Conservation (phyloP, 2,888 invertebrate species). For the Biston stratarius region DNA sequence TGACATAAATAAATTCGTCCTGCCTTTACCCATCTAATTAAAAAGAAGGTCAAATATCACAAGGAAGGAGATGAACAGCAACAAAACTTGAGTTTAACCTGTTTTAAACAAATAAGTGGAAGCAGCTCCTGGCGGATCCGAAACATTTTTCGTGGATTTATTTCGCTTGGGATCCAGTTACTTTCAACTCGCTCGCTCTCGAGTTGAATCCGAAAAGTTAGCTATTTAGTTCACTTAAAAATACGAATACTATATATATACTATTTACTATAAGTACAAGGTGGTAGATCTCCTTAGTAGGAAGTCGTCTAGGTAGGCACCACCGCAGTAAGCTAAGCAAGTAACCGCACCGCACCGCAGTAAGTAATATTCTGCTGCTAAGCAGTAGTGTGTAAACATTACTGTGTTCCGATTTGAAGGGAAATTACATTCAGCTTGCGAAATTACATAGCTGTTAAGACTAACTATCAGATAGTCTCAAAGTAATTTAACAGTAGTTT, state of each 20-base stretch:
- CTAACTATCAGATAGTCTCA: no score
- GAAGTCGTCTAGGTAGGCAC: no score
- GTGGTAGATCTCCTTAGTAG: no score
- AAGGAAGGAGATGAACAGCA: conserved; percentile 26
- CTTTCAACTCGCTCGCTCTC: conserved; percentile 5
- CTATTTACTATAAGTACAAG: no score
- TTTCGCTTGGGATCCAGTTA: conserved; percentile 22
- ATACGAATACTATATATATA: conserved; percentile 1
- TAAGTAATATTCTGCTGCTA: no score
- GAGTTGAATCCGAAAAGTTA: conserved; percentile 15
- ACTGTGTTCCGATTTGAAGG: no score
- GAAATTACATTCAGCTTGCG: no score
- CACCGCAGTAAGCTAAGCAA: no score
- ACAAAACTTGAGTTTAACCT: conserved; percentile 22
- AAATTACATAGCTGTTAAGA: no score
- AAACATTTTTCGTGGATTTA: conserved; percentile 31
- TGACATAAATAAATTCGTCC: background rate
- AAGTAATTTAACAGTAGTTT: no score
- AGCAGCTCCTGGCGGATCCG: conserved; percentile 20
- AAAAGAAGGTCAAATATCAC: conserved; percentile 18
- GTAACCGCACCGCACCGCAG: no score
- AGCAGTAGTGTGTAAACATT: no score
- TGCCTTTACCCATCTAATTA: background rate
- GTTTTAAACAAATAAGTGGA: conserved; percentile 34
- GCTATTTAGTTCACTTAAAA: conserved; percentile 14